Evolutionary conservation across 2,888 invertebrate species (phyloP), one percentile per base, ranked within the genome.

Genomic region (Idaea aversata): DNA sequence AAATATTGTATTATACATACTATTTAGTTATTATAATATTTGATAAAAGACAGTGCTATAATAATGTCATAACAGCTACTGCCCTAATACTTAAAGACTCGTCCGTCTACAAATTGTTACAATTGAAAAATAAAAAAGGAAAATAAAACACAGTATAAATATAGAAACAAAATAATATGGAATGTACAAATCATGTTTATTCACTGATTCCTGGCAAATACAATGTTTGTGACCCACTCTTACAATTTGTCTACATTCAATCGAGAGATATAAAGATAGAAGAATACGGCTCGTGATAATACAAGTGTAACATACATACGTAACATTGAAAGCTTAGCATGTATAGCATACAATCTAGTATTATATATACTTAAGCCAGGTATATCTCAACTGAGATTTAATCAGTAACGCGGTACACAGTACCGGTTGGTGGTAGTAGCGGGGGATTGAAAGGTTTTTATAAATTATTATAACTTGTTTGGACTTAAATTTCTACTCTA

Each of bases 131-230:
- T 82, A 82, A 80, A 59, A 38, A 78, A 92, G 90, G 90, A 90
- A 93, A 91, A 91, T 91, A 92, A 92, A 91, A 92, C 89, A 85
- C 87, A 86, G 82, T 84, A 88, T 84, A 87, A 72, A 86, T 87
- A 81, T 91, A 92, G 93, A 94, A 94, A 94, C 93, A 93, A 95
- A 95, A 93, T 94, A 94, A 94, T 94, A 95, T 95, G 95, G 95
- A 96, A 95, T 95, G 95, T 95, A 95, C 95, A 95, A 95, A 95
- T 95, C 94, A 94, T 95, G 94, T 94, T 94, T 94, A 91, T 94
- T 94, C 91, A 93, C 94, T 93, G 94, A 94, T 94, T 94, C 94
- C 94, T 94, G 94, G 92, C 93, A 91, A n/a, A 90, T 91, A 93
- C 91, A 93, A 88, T 84, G 83, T 88, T 89, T 87, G 88, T 86